These are phyloP conservation scores for Eilema depressum DNA, from an alignment of 2,888 invertebrate genomes.

Conservation along the genomic window DNA sequence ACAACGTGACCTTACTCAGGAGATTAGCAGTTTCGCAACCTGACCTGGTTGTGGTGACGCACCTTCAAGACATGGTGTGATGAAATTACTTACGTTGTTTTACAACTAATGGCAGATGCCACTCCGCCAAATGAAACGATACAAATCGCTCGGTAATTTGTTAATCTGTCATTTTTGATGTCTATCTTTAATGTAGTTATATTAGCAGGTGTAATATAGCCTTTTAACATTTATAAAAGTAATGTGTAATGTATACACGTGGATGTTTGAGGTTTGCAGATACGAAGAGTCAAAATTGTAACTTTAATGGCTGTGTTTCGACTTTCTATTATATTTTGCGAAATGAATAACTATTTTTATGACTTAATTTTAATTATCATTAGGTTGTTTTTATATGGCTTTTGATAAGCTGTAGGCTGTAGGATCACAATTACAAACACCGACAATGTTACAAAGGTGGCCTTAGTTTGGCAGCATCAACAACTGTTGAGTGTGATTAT, in stretches of 20 bases:
- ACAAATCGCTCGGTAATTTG: conserved; percentile 47
- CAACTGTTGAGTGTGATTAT: no score
- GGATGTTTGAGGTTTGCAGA: not conserved
- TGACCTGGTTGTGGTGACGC: conserved; percentile 59
- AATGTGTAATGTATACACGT: not conserved
- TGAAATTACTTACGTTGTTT: conserved; percentile 55
- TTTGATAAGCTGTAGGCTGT: no score
- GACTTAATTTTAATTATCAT: no score
- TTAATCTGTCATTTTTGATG: conserved; percentile 36
- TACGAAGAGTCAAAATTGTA: not conserved
- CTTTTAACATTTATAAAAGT: not conserved
- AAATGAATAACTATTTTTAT: no score
- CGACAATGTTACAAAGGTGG: no score
- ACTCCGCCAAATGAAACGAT: conserved; percentile 29
- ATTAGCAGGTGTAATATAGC: not conserved
- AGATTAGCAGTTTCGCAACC: conserved; percentile 55
- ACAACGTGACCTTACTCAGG: conserved; percentile 43
- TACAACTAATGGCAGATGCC: conserved; percentile 46
- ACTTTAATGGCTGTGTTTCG: not conserved
- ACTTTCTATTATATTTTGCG: no score
- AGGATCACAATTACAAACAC: no score
- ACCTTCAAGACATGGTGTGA: conserved; percentile 48
- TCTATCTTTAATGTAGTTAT: conserved; percentile 7
- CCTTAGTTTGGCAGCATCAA: no score
- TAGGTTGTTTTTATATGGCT: no score